Conservation (phyloP, 2,888 invertebrate species). For the Hanleya hanleyi region DNA sequence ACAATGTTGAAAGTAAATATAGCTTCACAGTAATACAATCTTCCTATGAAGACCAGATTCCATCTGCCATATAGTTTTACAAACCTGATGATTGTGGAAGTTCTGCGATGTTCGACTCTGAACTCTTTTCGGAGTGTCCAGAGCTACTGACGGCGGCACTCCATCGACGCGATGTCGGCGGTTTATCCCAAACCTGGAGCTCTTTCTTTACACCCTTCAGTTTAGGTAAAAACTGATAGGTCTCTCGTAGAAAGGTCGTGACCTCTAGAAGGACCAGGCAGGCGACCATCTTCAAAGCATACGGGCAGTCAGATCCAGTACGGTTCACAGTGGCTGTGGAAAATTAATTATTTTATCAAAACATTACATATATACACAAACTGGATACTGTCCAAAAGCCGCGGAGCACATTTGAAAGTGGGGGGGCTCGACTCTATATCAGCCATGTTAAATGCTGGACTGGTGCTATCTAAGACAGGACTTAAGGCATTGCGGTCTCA, state of each 20-base stretch:
- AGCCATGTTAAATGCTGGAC: too few relatives aligned
- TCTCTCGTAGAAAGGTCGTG: conserved; percentile 96
- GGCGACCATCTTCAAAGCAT: conserved; percentile 87
- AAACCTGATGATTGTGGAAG: conserved; percentile 54
- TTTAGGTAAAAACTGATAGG: conserved; percentile 83
- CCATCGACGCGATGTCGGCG: conserved; percentile 82
- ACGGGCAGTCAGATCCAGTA: conserved; percentile 77
- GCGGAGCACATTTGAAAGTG: too few relatives aligned
- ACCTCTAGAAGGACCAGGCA: conserved; percentile 97
- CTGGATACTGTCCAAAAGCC: too few relatives aligned
- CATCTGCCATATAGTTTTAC: too few relatives aligned
- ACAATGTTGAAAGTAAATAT: neutral
- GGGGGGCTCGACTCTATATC: too few relatives aligned
- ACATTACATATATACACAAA: too few relatives aligned
- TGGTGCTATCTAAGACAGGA: too few relatives aligned
- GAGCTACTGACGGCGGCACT: conserved; percentile 96
- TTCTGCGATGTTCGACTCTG: conserved; percentile 64
- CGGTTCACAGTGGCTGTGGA: conserved; percentile 69
- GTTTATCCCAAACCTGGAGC: conserved; percentile 64
- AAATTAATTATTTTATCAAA: too few relatives aligned
- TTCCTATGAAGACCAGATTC: too few relatives aligned
- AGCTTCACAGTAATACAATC: too few relatives aligned
- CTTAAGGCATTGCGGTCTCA: too few relatives aligned
- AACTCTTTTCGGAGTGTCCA: conserved; percentile 81
- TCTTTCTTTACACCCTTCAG: conserved; percentile 67